phyloP scores from a whole-genome alignment of 2,113 vertebrate genomes.

The Hemicordylus capensis region DNA sequence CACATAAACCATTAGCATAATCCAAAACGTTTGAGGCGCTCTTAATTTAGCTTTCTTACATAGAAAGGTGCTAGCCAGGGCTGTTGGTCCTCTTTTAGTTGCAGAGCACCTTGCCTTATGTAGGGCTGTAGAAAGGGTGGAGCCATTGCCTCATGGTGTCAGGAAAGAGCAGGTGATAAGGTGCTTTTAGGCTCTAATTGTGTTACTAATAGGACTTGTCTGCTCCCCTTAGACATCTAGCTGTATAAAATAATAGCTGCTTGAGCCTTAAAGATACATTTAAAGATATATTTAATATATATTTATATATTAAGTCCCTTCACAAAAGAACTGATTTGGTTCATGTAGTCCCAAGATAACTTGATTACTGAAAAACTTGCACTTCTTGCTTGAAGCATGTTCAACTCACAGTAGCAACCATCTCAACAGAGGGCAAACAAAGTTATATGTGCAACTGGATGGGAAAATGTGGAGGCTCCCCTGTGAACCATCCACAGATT shows the following conservation, averaged over 20 bases:
- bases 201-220: not conserved
- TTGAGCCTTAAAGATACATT: not conserved
- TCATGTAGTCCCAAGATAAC: not conserved
- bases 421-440: not conserved
- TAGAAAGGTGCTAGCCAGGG: not conserved
- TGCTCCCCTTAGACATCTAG: not conserved
- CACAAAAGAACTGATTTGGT: not conserved
- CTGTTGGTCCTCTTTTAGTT: not conserved
- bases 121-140: too few species aligned
- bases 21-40: too few species aligned
- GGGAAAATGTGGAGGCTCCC: not conserved
- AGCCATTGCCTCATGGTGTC: too few species aligned
- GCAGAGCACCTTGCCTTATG: too few species aligned
- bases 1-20: too few species aligned
- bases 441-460: not conserved
- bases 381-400: not conserved
- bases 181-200: not conserved
- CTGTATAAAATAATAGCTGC: not conserved
- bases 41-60: not conserved
- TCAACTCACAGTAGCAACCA: not conserved
- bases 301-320: not conserved
- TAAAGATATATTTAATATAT: not conserved
- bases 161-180: not conserved
- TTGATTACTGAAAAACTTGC: not conserved
- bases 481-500: not conserved